Conservation (phyloP, 2,113 vertebrate species). For the Pseudorasbora parva region DNA sequence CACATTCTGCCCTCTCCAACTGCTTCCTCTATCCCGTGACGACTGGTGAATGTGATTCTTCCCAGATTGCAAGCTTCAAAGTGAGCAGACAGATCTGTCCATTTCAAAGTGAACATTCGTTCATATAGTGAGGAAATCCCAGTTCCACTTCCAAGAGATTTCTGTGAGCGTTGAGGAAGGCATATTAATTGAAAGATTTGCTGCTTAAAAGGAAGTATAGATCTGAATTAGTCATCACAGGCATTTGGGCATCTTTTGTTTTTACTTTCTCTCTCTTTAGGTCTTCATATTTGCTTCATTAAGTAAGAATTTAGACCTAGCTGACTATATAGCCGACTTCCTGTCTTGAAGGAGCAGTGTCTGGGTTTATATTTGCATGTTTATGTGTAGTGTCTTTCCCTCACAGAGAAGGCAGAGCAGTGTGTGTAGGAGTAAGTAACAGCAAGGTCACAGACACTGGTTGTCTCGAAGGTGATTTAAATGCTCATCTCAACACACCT, state of each 20-base stretch:
- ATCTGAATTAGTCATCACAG: constrained; percentile 34
- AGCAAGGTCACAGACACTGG: constrained; percentile 69
- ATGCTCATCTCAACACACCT: constrained; percentile 59
- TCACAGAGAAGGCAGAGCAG: background rate
- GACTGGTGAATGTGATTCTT: constrained; percentile 37
- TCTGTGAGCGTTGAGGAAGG: background rate
- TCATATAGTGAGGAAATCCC: constrained; percentile 5
- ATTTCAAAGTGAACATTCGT: constrained; percentile 10
- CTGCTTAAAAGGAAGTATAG: constrained; percentile 29
- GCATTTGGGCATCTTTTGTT: background rate
- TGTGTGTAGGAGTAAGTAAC: constrained; percentile 37
- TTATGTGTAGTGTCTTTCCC: background rate
- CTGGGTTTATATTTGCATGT: background rate
- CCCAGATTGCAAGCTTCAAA: constrained; percentile 29
- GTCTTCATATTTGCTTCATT: background rate
- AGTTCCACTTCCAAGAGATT: constrained; percentile 26
- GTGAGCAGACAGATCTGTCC: constrained; percentile 1
- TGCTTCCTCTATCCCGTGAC: constrained; percentile 16
- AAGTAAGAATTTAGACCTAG: constrained; percentile 3
- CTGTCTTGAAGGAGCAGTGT: background rate
- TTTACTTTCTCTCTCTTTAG: background rate
- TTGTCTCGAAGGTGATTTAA: constrained; percentile 67
- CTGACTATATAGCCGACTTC: background rate
- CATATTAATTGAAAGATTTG: constrained; percentile 36
- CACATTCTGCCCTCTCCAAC: constrained; percentile 26